Percentiles rank a stretch among this genome's conserved stretches.
Conservation (phyloP, 2,113 vertebrate genomes). For the Corythoichthys haematopterus region DNA sequence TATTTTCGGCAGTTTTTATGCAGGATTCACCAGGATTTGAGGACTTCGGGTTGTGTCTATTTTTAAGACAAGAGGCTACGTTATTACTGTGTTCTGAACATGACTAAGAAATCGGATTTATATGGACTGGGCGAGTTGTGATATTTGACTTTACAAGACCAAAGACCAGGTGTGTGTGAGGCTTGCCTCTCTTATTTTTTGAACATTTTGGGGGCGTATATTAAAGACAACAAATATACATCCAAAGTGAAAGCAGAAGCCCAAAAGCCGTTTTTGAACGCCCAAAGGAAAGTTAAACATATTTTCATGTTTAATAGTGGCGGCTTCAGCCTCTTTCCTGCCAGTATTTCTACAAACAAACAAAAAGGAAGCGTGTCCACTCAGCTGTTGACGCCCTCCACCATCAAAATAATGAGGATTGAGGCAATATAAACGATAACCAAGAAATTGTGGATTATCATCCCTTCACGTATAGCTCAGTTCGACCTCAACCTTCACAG, state of each 20-base stretch:
- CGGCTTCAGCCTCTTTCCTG: conserved; percentile 21
- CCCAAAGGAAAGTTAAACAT: conserved; percentile 65
- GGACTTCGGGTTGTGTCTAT: conserved; percentile 21
- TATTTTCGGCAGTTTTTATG: conserved; percentile 27
- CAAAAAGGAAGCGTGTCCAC: conserved; percentile 30
- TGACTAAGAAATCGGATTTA: conserved; percentile 53
- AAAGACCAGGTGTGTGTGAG: conserved; percentile 57
- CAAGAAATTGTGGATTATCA: conserved; percentile 67
- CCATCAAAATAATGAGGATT: conserved; percentile 56
- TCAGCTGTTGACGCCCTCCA: conserved; percentile 43
- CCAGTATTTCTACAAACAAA: conserved; percentile 14
- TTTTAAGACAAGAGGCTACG: not conserved
- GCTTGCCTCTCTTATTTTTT: conserved; percentile 27
- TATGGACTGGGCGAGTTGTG: conserved; percentile 55
- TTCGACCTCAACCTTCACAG: conserved; percentile 72
- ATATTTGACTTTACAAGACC: conserved; percentile 56
- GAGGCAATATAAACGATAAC: conserved; percentile 50
- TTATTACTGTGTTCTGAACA: conserved; percentile 21
- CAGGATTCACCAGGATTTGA: conserved; percentile 38
- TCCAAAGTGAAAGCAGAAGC: conserved; percentile 68
- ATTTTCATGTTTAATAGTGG: conserved; percentile 30
- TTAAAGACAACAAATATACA: conserved; percentile 65
- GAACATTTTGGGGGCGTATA: conserved; percentile 12
- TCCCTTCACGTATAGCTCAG: conserved; percentile 63
- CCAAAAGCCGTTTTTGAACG: conserved; percentile 47